A percentile compares a stretch with the other conserved stretches of the same genome.
Evolutionary conservation across 2,797 vertebrate species (phyloP).

Genomic region (Steatocranus sp.): DNA sequence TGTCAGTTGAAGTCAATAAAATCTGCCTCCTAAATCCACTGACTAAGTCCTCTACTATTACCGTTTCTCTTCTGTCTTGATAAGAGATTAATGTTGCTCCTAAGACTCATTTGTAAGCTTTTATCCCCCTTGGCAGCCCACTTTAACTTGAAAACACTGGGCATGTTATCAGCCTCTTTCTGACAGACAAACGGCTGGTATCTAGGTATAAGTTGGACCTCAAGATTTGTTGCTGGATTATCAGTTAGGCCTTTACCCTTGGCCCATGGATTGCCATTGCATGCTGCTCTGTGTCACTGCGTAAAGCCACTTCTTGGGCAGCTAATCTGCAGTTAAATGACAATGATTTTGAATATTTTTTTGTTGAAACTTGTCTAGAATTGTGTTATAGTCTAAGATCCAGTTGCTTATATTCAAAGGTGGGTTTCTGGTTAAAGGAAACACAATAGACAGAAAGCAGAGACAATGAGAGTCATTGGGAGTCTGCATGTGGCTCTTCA

Average conservation of each 20-base stretch:
- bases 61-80: slow-evolving; percentile 23
- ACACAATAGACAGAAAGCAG: background rate
- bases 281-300: background rate
- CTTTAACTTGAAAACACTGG: slow-evolving; percentile 27
- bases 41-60: slow-evolving; percentile 35
- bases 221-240: slow-evolving; percentile 20
- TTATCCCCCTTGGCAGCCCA: slow-evolving; percentile 38
- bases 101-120: slow-evolving; percentile 35
- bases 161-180: slow-evolving; percentile 9
- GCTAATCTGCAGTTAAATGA: background rate
- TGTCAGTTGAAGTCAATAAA: slow-evolving; percentile 54
- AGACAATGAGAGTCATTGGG: background rate
- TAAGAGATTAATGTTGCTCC: slow-evolving; percentile 52
- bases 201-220: background rate
- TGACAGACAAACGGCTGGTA: slow-evolving; percentile 25
- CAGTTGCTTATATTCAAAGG: background rate
- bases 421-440: background rate
- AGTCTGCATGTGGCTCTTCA: background rate
- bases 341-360: background rate
- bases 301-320: background rate
- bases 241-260: background rate
- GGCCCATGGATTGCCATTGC: background rate
- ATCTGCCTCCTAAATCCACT: slow-evolving; percentile 50
- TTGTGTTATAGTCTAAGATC: background rate
- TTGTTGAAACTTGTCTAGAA: background rate